Evolutionary conservation across 2,888 invertebrate genomes (phyloP), one percentile per base, ranked within the genome.

Genomic region (Brachyptera risi): DNA sequence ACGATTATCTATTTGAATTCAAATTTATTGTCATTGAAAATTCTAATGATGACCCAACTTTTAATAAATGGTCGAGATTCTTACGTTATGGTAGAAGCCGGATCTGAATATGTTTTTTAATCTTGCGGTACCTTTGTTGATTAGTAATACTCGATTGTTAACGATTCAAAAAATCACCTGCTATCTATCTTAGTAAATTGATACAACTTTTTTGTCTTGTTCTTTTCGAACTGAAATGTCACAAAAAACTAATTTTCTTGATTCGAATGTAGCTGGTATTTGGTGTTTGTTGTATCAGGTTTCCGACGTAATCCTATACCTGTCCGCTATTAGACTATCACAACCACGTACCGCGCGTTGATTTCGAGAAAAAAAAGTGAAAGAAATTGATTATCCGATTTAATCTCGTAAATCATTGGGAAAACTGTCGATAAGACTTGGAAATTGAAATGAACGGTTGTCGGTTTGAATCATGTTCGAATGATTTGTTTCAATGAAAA

Each of bases 161-260:
- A 54, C 54, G 21, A 54, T 54, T 54, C 37, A 31, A 21, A 54
- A 37, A 17, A 54, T 54, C 54, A 54, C 54, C 54, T 54, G 37
- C 54, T 54, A 54, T 54, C 17, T 54, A 44, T 44, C 44, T 44
- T 44, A 19, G 44, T 44, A 44, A 44, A 44, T 44, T 44, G 44
- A 44, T 44, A 44, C 44, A n/a, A 44, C 44, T 44, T 44, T 44
- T 44, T 44, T 44, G 44, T 44, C 44, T 21, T 21, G 21, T 44
- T 44, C 44, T 44, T 44, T 44, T 31, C 17, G 11, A 44, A 15
- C 15, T 17, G 21, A 44, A 19, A 17, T 44, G 21, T 11, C 21
- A 17, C 21, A 19, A 44, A 44, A 44, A 44, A 31, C 5, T 31
- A 5, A 7, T 5, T 31, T 31, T 31, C 11, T 31, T 11, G 31